These are phyloP conservation scores for Hylaeus anthracinus DNA, from an alignment of 1,140 invertebrate species.

Conservation along the genomic window DNA sequence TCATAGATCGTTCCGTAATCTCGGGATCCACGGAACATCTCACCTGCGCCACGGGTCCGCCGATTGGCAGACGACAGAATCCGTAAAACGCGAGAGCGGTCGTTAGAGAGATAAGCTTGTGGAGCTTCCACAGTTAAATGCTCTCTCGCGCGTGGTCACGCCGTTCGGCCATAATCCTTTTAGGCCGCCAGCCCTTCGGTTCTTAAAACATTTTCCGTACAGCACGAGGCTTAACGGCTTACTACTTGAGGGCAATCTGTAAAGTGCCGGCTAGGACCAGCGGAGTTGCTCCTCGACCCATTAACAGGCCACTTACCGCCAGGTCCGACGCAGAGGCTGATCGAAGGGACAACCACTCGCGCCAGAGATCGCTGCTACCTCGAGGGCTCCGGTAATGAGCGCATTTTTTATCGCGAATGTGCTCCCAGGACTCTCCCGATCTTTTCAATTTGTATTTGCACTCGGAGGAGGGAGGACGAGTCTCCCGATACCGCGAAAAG, in stretches of 20 bases:
- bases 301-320: constrained; percentile 56
- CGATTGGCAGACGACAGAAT: constrained; percentile 24
- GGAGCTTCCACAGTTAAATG: constrained; percentile 49
- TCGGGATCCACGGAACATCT: neutral
- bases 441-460: constrained; percentile 48
- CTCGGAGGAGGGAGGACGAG: neutral
- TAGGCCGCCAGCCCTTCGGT: constrained; percentile 49
- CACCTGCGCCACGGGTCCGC: neutral
- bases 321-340: constrained; percentile 53
- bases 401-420: constrained; percentile 54
- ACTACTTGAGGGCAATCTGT: constrained; percentile 62
- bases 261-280: constrained; percentile 55
- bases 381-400: constrained; percentile 47
- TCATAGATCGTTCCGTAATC: constrained; percentile 26
- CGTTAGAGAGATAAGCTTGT: constrained; percentile 57
- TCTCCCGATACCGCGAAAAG: neutral
- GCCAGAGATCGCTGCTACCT: constrained; percentile 17
- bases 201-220: constrained; percentile 65
- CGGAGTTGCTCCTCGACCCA: constrained; percentile 54
- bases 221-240: constrained; percentile 55
- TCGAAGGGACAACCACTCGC: constrained; percentile 46
- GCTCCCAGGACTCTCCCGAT: neutral
- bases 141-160: constrained; percentile 42
- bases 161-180: constrained; percentile 56
- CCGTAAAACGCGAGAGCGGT: constrained; percentile 43